Base-by-base conservation (phyloP, 1,140 invertebrate genomes). In the Tyrophagus putrescentiae region DNA sequence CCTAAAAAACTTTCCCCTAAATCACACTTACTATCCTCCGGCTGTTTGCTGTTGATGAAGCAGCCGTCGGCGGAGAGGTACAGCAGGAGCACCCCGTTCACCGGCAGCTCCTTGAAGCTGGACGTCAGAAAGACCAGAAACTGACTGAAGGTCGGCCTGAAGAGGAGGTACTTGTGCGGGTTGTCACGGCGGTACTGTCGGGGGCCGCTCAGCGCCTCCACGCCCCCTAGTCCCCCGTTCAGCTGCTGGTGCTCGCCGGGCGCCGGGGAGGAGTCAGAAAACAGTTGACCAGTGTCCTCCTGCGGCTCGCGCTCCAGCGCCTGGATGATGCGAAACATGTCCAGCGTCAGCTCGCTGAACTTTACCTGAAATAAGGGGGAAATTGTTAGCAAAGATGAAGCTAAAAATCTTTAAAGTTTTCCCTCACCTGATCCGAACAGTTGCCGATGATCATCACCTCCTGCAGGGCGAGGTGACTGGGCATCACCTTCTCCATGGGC, bases 241-340 rank as follows among this genome's bases (percentile, higher is more conserved):
- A 75, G 69, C 56, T 60, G 33, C 34, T 53, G 33, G 18, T 63
- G 45, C 32, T 27, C 29, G 41, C 83, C 84, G 31, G 84, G 81
- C 2, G 85, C 84, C 9, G 88, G 87, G 41, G 88, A 91, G 18
- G 84, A 82, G 69, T 92, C 87, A 70, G 86, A 86, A n/a, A n/a
- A 23, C 36, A 85, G 76, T 70, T 87, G 84, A 67, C 82, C 83
- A 23, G 79, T 61, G 59, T 70, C 65, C 62, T 68, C 66, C 29
- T 64, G 60, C 13, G 87, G 87, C 70, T 96, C 91, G 63, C 89
- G 75, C 72, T 96, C 92, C 48, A 96, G 72, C 1, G 87, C 92
- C 75, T 96, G 92, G 41, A 96, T 77, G 83, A 98, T 95, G 65
- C 91, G 78, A 71, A 91, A 98, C 92, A 97, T 98, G 73, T 98